Percentiles rank a stretch among this genome's conserved stretches.
Evolutionary conservation across 2,797 vertebrate species (phyloP).

Genomic region (Tapirus indicus): DNA sequence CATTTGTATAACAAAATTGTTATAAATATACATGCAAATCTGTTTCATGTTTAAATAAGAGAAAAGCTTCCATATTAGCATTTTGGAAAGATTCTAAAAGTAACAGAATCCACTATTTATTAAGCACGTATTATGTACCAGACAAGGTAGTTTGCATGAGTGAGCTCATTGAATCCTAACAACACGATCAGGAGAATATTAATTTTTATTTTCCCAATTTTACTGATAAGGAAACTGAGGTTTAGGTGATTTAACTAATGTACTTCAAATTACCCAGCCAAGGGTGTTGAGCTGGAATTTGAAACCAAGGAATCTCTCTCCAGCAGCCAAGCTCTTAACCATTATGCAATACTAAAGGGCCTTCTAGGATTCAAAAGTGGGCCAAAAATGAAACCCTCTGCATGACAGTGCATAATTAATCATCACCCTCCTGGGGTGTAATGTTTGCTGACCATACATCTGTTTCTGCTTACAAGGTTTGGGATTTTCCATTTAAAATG

Average conservation of each 20-base stretch:
- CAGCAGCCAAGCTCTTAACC: not conserved
- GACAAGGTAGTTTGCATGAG: not conserved
- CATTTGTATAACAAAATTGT: not conserved
- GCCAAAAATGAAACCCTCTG: not conserved
- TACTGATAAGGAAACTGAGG: not conserved
- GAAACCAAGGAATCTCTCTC: not conserved
- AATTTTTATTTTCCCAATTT: too few species aligned
- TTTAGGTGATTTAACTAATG: too few species aligned
- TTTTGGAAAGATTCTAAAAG: not conserved
- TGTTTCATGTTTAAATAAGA: not conserved
- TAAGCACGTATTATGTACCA: not conserved
- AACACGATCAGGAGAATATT: not conserved
- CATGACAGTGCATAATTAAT: rapidly evolving
- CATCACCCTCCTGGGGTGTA: not conserved
- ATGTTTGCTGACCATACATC: not conserved
- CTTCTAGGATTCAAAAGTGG: not conserved
- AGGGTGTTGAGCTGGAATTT: rapidly evolving
- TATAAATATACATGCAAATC: too few species aligned
- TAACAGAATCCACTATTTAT: not conserved
- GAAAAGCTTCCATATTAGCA: not conserved
- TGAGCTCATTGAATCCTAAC: not conserved
- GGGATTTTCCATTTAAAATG: not conserved
- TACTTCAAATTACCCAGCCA: not conserved
- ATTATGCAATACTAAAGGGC: rapidly evolving
- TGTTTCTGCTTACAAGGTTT: not conserved